Evolutionary conservation across 2,888 invertebrate species (phyloP).

Genomic region (Lumbricus terrestris): DNA sequence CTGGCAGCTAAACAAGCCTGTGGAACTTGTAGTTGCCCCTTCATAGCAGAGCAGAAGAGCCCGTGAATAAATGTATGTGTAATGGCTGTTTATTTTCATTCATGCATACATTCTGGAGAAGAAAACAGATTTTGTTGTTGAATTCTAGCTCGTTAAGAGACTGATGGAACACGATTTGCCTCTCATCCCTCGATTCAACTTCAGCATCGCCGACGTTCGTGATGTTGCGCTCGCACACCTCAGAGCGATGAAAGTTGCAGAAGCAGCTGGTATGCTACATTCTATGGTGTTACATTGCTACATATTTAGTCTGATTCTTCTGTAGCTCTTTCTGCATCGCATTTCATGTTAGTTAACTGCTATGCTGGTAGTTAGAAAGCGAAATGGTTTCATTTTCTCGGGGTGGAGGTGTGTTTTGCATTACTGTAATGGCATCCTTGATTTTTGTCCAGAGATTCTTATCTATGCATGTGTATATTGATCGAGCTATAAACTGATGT

Average conservation of each 20-base stretch:
- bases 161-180: conserved; percentile 56
- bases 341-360: neutral
- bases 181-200: conserved; percentile 58
- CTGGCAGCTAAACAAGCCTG: too few species aligned
- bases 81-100: too few species aligned
- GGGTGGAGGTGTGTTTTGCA: too few species aligned
- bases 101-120: neutral
- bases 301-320: too few species aligned
- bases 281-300: neutral
- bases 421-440: too few species aligned
- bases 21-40: too few species aligned
- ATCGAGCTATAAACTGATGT: too few species aligned
- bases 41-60: too few species aligned
- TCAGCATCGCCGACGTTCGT: conserved; percentile 62
- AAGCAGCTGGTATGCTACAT: conserved; percentile 43
- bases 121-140: neutral
- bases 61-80: neutral
- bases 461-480: too few species aligned
- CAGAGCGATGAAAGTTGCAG: conserved; percentile 32
- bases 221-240: conserved; percentile 58
- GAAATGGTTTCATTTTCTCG: too few species aligned
- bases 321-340: neutral
- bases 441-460: too few species aligned
- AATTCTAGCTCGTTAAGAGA: conserved; percentile 52
- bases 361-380: too few species aligned